Conservation (phyloP, 2,888 invertebrate species). For the Arge pagana region DNA sequence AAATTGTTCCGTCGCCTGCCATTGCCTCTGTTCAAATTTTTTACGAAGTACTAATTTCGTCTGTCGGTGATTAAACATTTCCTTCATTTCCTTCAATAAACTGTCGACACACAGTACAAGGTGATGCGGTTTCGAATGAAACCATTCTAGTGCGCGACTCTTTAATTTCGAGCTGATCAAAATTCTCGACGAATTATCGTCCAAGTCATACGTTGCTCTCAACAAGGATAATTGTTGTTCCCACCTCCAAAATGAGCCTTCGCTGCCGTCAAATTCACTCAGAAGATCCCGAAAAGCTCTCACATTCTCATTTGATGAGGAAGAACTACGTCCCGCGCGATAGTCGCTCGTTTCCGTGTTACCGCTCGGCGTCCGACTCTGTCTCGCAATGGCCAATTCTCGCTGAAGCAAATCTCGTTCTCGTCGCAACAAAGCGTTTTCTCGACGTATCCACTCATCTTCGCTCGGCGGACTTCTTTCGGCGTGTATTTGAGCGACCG, state of each 20-base stretch:
- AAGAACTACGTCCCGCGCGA: not conserved
- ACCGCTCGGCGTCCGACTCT: constrained; percentile 22
- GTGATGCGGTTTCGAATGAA: constrained; percentile 30
- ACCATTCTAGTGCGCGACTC: constrained; percentile 30
- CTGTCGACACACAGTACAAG: constrained; percentile 16
- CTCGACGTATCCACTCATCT: no score
- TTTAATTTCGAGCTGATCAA: constrained; percentile 28
- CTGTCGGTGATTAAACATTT: constrained; percentile 29
- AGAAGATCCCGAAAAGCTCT: not conserved
- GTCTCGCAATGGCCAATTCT: constrained; percentile 23
- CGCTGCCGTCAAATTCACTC: constrained; percentile 9
- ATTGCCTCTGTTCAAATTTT: constrained; percentile 30
- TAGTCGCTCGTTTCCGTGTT: not conserved
- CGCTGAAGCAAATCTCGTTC: constrained; percentile 27
- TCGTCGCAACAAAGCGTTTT: constrained; percentile 8
- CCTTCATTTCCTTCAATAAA: constrained; percentile 27
- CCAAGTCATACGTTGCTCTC: constrained; percentile 12
- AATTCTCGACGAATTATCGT: constrained; percentile 22
- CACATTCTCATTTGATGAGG: not conserved
- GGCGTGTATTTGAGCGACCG: not conserved
- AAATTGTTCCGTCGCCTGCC: constrained; percentile 28
- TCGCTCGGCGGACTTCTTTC: not conserved
- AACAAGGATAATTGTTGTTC: constrained; percentile 19
- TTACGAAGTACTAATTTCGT: constrained; percentile 23
- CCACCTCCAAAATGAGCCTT: constrained; percentile 21